Conservation (phyloP, 2,113 vertebrate species). For the Corythornis madagascariensis region DNA sequence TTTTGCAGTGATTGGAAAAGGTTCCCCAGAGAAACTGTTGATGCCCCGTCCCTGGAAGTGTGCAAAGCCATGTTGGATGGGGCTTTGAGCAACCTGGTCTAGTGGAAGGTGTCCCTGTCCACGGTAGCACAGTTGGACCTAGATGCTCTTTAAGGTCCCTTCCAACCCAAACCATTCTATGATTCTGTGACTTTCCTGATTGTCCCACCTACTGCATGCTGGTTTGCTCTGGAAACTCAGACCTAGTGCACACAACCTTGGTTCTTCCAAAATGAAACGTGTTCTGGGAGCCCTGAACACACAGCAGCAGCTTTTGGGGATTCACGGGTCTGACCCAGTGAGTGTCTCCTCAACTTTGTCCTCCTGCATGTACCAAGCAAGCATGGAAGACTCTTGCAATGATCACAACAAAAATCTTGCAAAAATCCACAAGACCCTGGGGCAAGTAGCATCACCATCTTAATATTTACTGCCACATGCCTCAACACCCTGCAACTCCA, state of each 20-base stretch:
- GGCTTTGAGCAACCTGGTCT: not conserved
- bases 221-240: not conserved
- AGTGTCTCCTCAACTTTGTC: not conserved
- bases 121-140: not conserved
- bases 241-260: not conserved
- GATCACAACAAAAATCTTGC: not conserved
- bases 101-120: not conserved
- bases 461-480: not conserved
- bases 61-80: not conserved
- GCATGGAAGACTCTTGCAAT: not conserved
- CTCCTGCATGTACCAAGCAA: not conserved
- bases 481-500: not conserved
- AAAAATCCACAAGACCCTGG: not conserved
- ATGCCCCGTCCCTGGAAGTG: not conserved
- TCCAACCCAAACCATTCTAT: not conserved
- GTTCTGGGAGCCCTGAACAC: not conserved
- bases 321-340: not conserved
- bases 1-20: not conserved
- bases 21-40: not conserved
- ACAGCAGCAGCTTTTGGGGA: not conserved
- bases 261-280: not conserved
- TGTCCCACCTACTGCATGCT: not conserved
- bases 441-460: not conserved
- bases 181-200: not conserved
- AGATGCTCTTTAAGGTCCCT: not conserved